Conservation (phyloP, 2,888 invertebrate species). For the Muschampia plurimacula region DNA sequence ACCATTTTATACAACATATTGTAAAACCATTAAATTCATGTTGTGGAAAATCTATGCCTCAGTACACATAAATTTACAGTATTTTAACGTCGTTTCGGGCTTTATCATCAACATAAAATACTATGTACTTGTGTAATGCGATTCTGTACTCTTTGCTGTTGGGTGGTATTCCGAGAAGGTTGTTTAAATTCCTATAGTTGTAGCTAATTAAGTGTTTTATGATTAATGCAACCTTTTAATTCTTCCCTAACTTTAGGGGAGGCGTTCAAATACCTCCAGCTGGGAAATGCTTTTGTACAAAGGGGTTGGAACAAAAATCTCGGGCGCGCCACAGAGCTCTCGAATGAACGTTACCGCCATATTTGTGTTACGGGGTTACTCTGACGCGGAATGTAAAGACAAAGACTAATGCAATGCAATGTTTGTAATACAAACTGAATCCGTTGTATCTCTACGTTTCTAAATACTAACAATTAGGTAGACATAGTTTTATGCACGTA, state of each 20-base stretch:
- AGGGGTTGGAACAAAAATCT: conserved; percentile 27
- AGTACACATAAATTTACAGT: too few species aligned
- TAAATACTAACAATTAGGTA: too few species aligned
- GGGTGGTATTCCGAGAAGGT: not conserved
- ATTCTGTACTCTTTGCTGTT: too few species aligned
- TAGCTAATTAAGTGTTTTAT: not conserved
- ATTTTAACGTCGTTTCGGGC: too few species aligned
- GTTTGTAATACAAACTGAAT: conserved; percentile 19
- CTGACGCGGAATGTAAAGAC: conserved; percentile 14
- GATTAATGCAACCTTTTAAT: not conserved
- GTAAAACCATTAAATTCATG: too few species aligned
- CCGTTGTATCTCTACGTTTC: not conserved
- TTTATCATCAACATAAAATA: not conserved
- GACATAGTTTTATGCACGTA: too few species aligned
- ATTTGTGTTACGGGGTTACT: conserved; percentile 41
- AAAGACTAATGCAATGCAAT: conserved; percentile 28
- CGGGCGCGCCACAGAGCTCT: conserved; percentile 24
- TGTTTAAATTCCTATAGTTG: not conserved
- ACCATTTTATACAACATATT: too few species aligned
- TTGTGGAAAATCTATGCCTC: too few species aligned
- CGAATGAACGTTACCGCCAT: conserved; percentile 43
- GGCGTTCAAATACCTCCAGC: conserved; percentile 3
- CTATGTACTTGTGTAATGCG: not conserved
- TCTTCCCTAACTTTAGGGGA: not conserved
- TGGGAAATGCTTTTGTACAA: conserved; percentile 36